Conservation (phyloP, 2,888 invertebrate species). For the Ptilodon capucinus region DNA sequence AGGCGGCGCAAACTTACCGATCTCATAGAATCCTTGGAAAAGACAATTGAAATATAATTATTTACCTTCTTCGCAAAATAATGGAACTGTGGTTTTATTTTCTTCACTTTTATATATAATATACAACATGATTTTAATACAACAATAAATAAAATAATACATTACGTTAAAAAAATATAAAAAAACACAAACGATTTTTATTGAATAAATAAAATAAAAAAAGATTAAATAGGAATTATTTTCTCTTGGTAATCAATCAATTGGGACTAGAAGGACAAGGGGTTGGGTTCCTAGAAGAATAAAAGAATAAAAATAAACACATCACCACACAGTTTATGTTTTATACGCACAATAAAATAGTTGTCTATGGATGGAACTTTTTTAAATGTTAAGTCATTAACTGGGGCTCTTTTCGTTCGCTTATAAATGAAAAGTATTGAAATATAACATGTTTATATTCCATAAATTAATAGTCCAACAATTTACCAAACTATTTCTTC, state of each 20-base stretch:
- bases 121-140: not conserved
- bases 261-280: conserved; percentile 1
- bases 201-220: not conserved
- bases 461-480: too few relatives aligned
- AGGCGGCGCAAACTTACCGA: conserved; percentile 61
- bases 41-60: conserved; percentile 13
- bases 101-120: not conserved
- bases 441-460: too few relatives aligned
- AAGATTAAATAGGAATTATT: too few relatives aligned
- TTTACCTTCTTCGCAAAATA: not conserved
- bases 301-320: conserved; percentile 10
- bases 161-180: too few relatives aligned
- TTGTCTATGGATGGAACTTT: too few relatives aligned
- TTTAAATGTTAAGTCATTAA: too few relatives aligned
- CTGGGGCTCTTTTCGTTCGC: too few relatives aligned
- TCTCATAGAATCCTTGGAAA: conserved; percentile 73
- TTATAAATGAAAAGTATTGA: too few relatives aligned
- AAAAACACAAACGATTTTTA: too few relatives aligned
- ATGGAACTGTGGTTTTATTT: conserved; percentile 7
- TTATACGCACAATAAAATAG: conserved; percentile 17
- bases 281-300: conserved; percentile 16
- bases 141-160: not conserved
- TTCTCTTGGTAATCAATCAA: too few relatives aligned
- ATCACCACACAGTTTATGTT: conserved; percentile 1
- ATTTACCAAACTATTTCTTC: too few relatives aligned